Base-by-base conservation (phyloP, 2,113 vertebrate genomes). In the Protomyctophum bolini region DNA sequence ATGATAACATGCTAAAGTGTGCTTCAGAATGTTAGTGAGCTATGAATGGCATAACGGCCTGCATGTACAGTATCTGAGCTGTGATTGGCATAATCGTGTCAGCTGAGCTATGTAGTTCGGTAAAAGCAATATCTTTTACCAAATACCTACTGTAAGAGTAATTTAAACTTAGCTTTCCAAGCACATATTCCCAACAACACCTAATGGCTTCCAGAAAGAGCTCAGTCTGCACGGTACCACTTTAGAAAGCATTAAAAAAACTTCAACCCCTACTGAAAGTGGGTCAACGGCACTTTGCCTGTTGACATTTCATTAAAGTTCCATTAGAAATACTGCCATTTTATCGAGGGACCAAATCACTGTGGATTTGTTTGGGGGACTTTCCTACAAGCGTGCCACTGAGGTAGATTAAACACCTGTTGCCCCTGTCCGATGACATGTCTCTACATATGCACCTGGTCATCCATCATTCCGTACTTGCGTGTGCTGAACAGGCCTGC, bases 391-490 rank as follows among this genome's bases (percentile, higher is more conserved):
- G 33, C 33, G 3, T 21, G 21, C 21, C 21, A 21, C 21, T 21
- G 10, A 73, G 76, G 61, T 63, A 0, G 63, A 63, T 75, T 60
- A 60, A 68, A 61, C 58, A 8, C 41, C 10, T 66, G 28, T 58
- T 21, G 48, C 49, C 45, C 45, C 52, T 50, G 52, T 9, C 48
- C n/a, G 3, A 72, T 10, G 41, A 72, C 68, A n/a, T 58, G 49
- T 62, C 78, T 41, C 33, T 41, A 41, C 33, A 41, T 6, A 21
- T 21, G 21, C 21, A 21, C 21, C 48, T 33, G 1, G 4, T 76
- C 75, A 84, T 83, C 82, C 63, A 79, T 86, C 82, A 74, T 52
- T 68, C 52, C 10, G 41, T 4, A 58, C 58, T 50, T 10, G 60
- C 65, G 63, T 68, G 47, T 66, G 28, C 2, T 63, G 3, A 46